These are phyloP conservation scores for Setipinna tenuifilis DNA, from an alignment of 2,797 vertebrate species.

Conservation along the genomic window DNA sequence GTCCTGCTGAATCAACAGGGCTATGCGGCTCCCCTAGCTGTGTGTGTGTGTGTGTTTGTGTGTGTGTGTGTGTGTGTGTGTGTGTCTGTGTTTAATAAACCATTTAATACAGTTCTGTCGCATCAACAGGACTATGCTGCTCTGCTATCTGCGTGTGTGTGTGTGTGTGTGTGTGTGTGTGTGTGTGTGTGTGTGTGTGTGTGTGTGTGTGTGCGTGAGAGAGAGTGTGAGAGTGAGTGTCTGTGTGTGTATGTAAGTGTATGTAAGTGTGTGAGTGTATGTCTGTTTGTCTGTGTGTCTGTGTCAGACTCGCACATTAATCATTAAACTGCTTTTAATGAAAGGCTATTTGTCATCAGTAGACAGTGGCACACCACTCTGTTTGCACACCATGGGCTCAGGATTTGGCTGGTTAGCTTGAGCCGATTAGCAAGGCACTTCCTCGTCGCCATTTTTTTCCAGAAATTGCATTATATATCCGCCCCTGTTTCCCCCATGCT, in stretches of 20 bases:
- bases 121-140: too few species aligned
- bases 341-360: slow-evolving; percentile 33
- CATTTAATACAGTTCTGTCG: too few species aligned
- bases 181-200: not conserved
- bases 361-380: too few species aligned
- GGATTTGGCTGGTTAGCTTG: too few species aligned
- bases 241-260: slow-evolving; percentile 39
- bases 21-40: slow-evolving; percentile 37
- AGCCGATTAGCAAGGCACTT: too few species aligned
- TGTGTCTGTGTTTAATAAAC: slow-evolving; percentile 21
- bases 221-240: slow-evolving; percentile 53
- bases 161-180: too few species aligned
- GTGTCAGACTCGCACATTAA: slow-evolving; percentile 28
- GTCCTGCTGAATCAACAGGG: not conserved
- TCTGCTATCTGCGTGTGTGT: too few species aligned
- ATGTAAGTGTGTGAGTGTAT: not conserved
- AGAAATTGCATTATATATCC: too few species aligned
- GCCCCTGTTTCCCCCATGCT: too few species aligned
- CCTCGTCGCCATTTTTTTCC: too few species aligned
- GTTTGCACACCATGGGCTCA: too few species aligned
- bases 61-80: not conserved
- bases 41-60: slow-evolving; percentile 29
- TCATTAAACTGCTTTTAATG: slow-evolving; percentile 61
- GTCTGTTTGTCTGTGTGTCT: slow-evolving; percentile 18
- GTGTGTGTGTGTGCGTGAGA: not conserved